phyloP scores from a whole-genome alignment of 37 sponge, comb jelly and placozoan genomes.

The Corticium candelabrum region DNA sequence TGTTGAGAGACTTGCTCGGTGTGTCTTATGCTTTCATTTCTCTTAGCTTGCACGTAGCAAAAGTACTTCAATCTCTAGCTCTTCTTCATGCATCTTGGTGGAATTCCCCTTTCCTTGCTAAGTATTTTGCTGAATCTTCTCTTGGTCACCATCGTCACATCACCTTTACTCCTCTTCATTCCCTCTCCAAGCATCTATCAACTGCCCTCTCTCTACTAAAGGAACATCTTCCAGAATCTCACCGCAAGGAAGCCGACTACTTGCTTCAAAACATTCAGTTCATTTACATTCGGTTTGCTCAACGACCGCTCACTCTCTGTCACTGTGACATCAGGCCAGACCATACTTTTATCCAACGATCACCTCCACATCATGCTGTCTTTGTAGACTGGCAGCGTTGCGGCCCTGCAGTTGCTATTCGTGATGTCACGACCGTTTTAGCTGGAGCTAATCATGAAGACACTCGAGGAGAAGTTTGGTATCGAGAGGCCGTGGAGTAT shows the following conservation, averaged over 20 bases:
- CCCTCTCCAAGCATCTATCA: background rate
- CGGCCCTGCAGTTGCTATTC: background rate
- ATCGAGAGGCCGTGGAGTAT: background rate
- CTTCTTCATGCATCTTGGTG: background rate
- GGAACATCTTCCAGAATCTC: no score
- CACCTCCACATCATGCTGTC: background rate
- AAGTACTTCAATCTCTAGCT: background rate
- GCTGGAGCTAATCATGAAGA: background rate
- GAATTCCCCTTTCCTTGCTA: background rate
- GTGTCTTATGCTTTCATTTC: no score
- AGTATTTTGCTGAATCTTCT: background rate
- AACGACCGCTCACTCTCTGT: background rate
- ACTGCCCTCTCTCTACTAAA: no score
- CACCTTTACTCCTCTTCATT: background rate
- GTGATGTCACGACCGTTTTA: background rate
- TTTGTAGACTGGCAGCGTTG: background rate
- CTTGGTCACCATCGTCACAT: background rate
- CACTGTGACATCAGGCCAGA: background rate
- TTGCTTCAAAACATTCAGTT: background rate
- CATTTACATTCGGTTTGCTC: background rate
- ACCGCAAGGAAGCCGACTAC: background rate
- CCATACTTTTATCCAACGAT: background rate
- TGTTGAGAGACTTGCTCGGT: no score
- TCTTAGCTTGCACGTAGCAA: no score
- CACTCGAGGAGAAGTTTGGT: background rate